A percentile compares a stretch with the other conserved stretches of the same genome.
These are phyloP conservation scores for Odocoileus virginianus DNA, from an alignment of 2,113 vertebrate species.

Conservation along the genomic window DNA sequence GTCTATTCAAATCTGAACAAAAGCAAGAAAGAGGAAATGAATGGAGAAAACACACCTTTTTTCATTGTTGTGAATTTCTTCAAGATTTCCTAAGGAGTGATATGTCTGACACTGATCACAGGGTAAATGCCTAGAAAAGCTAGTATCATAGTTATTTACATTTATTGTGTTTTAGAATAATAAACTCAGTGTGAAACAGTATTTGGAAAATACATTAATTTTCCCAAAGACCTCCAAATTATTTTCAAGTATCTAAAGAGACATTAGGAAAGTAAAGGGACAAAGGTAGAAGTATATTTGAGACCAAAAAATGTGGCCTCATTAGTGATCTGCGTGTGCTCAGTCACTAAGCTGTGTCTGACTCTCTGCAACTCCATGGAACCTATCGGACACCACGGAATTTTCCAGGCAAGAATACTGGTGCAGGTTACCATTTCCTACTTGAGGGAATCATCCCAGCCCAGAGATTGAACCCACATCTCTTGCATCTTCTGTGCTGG, in stretches of 20 bases:
- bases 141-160: conserved; percentile 28
- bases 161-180: conserved; percentile 41
- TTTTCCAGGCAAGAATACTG: not conserved
- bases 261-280: conserved; percentile 30
- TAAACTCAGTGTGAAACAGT: conserved; percentile 36
- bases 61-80: conserved; percentile 47
- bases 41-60: conserved; percentile 33
- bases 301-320: not conserved
- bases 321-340: not conserved
- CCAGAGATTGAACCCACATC: not conserved
- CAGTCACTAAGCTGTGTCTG: not conserved
- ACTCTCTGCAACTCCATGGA: not conserved
- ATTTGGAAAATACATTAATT: conserved; percentile 50
- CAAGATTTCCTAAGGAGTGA: conserved; percentile 49
- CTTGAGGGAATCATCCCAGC: not conserved
- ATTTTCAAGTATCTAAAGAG: conserved; percentile 49
- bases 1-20: conserved; percentile 51
- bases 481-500: not conserved
- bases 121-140: conserved; percentile 25
- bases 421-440: not conserved
- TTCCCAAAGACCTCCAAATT: conserved; percentile 37
- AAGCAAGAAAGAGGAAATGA: conserved; percentile 55
- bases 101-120: conserved; percentile 46
- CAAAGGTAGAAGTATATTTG: not conserved
- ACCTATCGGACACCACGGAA: not conserved